Base-by-base conservation (phyloP, 2,797 vertebrate genomes). In the Oryzias dopingdopingensis region DNA sequence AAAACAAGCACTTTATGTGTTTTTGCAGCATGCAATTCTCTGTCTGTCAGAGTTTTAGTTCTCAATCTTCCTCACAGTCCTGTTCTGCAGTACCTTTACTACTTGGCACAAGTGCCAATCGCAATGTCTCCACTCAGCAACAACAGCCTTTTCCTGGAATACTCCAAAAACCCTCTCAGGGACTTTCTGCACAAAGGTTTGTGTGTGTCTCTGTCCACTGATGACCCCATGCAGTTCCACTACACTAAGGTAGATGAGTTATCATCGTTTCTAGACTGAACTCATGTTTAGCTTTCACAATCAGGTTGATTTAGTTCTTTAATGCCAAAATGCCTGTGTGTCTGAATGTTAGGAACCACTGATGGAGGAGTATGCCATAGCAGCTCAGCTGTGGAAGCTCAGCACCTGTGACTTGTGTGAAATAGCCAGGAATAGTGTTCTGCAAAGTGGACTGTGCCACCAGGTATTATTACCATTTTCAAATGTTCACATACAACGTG, bases 101-200 rank as follows among this genome's bases (percentile, higher is more conserved):
- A 98, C 75, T 89, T 98, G 81, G 94, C 95, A 60, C 96, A 98
- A 90, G 92, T 98, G 47, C 96, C 96, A 58, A 96, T 98, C 70
- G 96, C 96, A 51, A 99, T 98, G 97, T 98, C 96, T 66, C 97
- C 97, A 16, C 95, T 98, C 50, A 99, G 97, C 86, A 98, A 99
- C 90, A 98, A 98, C 87, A 98, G 96, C 61, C 87, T 99, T 0
- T 99, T 98, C 73, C 90, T 98, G 64, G 95, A 98, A 79, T 99
- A 99, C 80, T 97, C 96, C 55, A 99, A 98, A 83, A 99, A 94
- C 70, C 96, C 97, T 0, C 88, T 99, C 5, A 78, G 91, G 65
- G 96, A 98, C 70, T 99, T 98, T 80, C 90, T 98, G 48, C 95
- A 98, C 62, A 98, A 99, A 83, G 97, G 96, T 4, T 90, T 99